phyloP scores from a whole-genome alignment of 2,797 vertebrate genomes.

The Dallia pectoralis region DNA sequence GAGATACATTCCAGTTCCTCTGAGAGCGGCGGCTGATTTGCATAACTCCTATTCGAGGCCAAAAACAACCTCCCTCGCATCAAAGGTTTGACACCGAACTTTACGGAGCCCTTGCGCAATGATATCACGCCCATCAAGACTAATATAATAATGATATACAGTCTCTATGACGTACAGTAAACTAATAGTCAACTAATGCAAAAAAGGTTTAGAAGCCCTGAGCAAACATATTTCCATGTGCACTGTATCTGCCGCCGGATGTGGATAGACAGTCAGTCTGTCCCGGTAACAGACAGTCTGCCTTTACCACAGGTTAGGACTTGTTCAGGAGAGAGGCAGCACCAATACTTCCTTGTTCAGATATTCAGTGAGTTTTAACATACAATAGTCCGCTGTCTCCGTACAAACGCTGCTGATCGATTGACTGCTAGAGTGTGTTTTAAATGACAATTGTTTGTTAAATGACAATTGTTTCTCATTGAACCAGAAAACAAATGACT shows the following conservation, averaged over 20 bases:
- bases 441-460: neutral
- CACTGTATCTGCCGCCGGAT: neutral
- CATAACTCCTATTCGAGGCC: conserved; percentile 70
- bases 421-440: neutral
- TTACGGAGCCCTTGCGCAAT: neutral
- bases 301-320: conserved; percentile 28
- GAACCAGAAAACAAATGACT: neutral
- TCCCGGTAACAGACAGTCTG: no score
- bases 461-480: neutral
- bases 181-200: neutral
- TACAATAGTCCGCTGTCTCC: neutral
- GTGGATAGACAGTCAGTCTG: neutral
- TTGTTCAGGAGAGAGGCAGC: conserved; percentile 29
- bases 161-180: neutral
- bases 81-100: conserved; percentile 23
- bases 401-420: neutral
- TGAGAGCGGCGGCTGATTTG: conserved; percentile 60
- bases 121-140: neutral
- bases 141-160: neutral
- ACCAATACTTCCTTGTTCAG: neutral
- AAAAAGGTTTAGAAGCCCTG: neutral
- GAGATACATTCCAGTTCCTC: conserved; percentile 48
- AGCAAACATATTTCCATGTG: neutral
- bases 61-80: conserved; percentile 43
- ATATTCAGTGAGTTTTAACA: no score